Base-by-base conservation (phyloP, 1,140 invertebrate species). In the Lepidurus arcticus region DNA sequence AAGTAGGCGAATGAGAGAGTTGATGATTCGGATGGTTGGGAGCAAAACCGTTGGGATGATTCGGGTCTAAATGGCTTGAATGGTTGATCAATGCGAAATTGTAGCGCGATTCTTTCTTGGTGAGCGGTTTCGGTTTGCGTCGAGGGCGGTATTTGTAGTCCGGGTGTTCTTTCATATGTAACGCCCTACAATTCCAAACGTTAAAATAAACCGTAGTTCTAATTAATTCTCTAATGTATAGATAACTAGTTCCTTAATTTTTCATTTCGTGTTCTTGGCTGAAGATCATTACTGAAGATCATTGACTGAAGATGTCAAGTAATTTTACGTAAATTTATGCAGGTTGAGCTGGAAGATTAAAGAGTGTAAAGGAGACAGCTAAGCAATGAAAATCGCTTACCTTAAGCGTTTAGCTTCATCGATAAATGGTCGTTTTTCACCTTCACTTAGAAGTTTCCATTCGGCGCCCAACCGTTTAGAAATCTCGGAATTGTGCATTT, bases 401-500 rank as follows among this genome's bases (percentile, higher is more conserved):
- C 82, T 81, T 42, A 83, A 76, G 26, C 82, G 76, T 77, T 82
- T 83, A 7, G 82, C 82, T 81, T 83, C 82, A 76, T 83, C 82
- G 80, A 83, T 83, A 75, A 83, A 83, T 4, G 82, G 76, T 79
- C 93, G 86, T 82, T 96, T 94, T 83, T 98, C 94, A 82, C 90
- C 89, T 83, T 97, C 94, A 65, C 90, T 92, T 21, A 98, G 88
- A 78, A 93, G 86, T 84, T 96, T 96, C 96, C 96, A 98, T 82
- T 94, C 92, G 7, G 92, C 80, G 91, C 98, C 98, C 44, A 99
- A 88, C 43, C 97, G 88, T 85, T 99, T 99, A 10, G 93, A 95
- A 82, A 99, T 99, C 87, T 99, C 98, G 0, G 96, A 98, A 83
- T 99, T 99, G 86, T 99, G 98, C 98, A 99, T 99, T 87, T 99